These are phyloP conservation scores for Heteromormyrus szaboi DNA, from an alignment of 2,797 vertebrate species.

Conservation along the genomic window DNA sequence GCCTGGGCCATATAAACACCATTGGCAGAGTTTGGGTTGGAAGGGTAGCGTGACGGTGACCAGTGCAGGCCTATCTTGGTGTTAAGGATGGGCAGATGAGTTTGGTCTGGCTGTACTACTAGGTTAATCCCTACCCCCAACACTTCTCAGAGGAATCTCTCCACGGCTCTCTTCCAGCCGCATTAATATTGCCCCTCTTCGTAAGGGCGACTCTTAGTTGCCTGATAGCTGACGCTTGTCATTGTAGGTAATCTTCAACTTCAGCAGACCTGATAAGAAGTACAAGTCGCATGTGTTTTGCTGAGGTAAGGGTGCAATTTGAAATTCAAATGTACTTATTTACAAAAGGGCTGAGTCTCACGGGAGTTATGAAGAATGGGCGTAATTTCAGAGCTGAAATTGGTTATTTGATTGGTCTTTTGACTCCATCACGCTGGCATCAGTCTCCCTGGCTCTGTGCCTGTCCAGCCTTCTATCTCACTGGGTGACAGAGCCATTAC, in stretches of 20 bases:
- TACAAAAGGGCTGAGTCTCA: background rate
- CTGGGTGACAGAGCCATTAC: slow-evolving; percentile 38
- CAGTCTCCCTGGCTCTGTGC: slow-evolving; percentile 36
- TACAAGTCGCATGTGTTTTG: background rate
- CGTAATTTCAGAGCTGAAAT: background rate
- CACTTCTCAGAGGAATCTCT: background rate
- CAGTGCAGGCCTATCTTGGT: background rate
- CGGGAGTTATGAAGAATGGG: background rate
- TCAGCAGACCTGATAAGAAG: background rate
- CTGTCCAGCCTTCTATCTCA: slow-evolving; percentile 2
- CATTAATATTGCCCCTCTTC: background rate
- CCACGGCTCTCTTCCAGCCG: background rate
- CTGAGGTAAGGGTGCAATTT: background rate
- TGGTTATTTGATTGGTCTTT: background rate
- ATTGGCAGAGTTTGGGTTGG: background rate
- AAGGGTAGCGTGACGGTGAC: background rate
- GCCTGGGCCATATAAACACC: background rate
- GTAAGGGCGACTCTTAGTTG: background rate
- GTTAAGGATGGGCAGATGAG: background rate
- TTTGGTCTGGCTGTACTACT: background rate
- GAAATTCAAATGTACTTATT: background rate
- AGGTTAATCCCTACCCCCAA: background rate
- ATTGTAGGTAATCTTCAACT: background rate
- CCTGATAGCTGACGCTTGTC: background rate
- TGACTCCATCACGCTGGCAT: background rate